These are phyloP conservation scores for Nanorana parkeri DNA, from an alignment of 2,113 vertebrate species.

Conservation along the genomic window DNA sequence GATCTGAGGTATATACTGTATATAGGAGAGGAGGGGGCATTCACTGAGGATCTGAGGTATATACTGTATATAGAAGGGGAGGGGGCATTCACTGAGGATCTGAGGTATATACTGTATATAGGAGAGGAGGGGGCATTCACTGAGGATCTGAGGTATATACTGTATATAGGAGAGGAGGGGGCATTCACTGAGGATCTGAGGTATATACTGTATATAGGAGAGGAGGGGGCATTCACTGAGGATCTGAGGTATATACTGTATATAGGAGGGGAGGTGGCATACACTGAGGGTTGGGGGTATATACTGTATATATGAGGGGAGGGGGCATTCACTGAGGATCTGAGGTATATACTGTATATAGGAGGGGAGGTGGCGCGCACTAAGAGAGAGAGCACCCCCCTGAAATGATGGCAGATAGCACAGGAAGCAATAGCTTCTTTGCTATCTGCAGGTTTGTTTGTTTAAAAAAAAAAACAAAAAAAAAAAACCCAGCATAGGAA, in stretches of 20 bases:
- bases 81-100: background rate
- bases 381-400: too few relatives aligned
- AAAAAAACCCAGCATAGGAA: too few relatives aligned
- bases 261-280: background rate
- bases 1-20: background rate
- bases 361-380: too few relatives aligned
- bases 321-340: background rate
- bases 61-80: background rate
- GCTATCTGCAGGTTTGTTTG: too few relatives aligned
- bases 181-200: background rate
- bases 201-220: background rate
- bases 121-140: background rate
- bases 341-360: background rate
- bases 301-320: background rate
- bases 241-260: background rate
- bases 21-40: background rate
- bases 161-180: too few relatives aligned
- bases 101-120: background rate
- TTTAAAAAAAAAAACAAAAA: too few relatives aligned
- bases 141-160: background rate
- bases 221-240: background rate
- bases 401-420: too few relatives aligned
- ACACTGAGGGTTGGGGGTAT: background rate
- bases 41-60: background rate
- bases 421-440: too few relatives aligned